Conservation (phyloP, 2,113 vertebrate species). For the Osmerus eperlanus region DNA sequence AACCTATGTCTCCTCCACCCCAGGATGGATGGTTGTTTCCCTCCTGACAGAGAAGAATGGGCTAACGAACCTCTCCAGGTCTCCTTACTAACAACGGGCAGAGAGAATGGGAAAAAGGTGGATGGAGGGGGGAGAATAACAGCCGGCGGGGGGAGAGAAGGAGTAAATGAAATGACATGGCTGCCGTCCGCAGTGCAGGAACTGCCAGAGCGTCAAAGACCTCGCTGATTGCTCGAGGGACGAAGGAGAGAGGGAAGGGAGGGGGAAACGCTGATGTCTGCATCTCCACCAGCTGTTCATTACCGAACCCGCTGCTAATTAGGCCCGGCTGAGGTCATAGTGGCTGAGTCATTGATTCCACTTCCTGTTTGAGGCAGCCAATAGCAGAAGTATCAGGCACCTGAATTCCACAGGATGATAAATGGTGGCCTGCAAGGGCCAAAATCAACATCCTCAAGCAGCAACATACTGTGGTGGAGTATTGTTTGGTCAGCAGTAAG, state of each 20-base stretch:
- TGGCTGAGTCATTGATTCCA: slow-evolving; percentile 65
- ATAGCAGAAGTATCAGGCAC: slow-evolving; percentile 56
- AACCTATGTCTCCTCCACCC: slow-evolving; percentile 44
- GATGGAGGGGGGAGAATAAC: slow-evolving; percentile 17
- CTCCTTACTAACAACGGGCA: slow-evolving; percentile 29
- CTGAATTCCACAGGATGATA: slow-evolving; percentile 63
- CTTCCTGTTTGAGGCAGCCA: slow-evolving; percentile 62
- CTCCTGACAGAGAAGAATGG: slow-evolving; percentile 57
- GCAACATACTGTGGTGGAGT: slow-evolving; percentile 45
- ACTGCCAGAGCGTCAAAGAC: slow-evolving; percentile 48
- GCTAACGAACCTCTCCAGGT: slow-evolving; percentile 59
- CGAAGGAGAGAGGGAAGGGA: slow-evolving; percentile 20
- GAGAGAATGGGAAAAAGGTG: too few relatives aligned
- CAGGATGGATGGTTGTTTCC: slow-evolving; percentile 63
- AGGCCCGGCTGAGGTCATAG: slow-evolving; percentile 65
- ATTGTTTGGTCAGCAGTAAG: slow-evolving; percentile 45
- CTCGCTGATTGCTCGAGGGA: slow-evolving; percentile 29
- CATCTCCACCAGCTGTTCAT: slow-evolving; percentile 67
- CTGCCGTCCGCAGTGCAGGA: slow-evolving; percentile 46
- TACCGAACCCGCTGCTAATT: slow-evolving; percentile 64
- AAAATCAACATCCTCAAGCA: slow-evolving; percentile 57
- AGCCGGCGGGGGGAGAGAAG: slow-evolving; percentile 27
- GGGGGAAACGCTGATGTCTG: slow-evolving; percentile 48
- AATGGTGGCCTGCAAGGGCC: slow-evolving; percentile 46
- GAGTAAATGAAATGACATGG: slow-evolving; percentile 56